Conservation (phyloP, 2,888 invertebrate genomes). For the Mythimna loreyi region DNA sequence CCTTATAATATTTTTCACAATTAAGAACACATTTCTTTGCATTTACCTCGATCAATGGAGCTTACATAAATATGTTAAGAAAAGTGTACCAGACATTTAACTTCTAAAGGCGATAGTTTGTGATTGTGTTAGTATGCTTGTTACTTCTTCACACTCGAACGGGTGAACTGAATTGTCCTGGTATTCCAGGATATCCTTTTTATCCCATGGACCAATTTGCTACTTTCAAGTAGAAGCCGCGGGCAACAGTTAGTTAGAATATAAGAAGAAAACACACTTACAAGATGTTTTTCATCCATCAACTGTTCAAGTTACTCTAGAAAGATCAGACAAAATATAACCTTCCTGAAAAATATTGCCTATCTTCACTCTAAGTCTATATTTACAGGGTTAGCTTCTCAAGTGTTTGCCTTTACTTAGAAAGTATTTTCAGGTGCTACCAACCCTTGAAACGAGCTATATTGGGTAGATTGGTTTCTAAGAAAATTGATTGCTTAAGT, state of each 20-base stretch:
- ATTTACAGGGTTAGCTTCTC: constrained; percentile 21
- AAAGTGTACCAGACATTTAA: too few relatives aligned
- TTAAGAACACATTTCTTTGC: too few relatives aligned
- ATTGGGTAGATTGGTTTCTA: neutral
- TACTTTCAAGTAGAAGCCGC: too few relatives aligned
- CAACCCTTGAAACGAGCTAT: neutral
- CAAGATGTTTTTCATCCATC: constrained; percentile 10
- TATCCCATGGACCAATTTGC: too few relatives aligned
- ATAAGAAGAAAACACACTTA: constrained; percentile 14
- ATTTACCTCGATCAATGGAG: too few relatives aligned
- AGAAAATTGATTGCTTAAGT: constrained; percentile 4
- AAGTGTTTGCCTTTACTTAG: constrained; percentile 37
- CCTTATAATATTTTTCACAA: too few relatives aligned
- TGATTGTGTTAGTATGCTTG: too few relatives aligned
- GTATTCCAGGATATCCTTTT: too few relatives aligned
- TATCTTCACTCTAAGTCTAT: constrained; percentile 9
- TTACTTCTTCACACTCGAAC: too few relatives aligned
- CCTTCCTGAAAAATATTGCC: constrained; percentile 31
- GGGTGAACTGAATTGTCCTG: too few relatives aligned
- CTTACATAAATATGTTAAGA: too few relatives aligned
- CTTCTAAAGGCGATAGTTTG: too few relatives aligned
- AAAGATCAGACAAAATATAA: constrained; percentile 27
- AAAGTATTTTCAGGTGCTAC: constrained; percentile 33
- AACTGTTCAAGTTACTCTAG: constrained; percentile 10
- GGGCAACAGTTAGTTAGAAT: neutral